These are phyloP conservation scores for Chrysodeixis includens DNA, from an alignment of 2,888 invertebrate genomes.

Conservation along the genomic window DNA sequence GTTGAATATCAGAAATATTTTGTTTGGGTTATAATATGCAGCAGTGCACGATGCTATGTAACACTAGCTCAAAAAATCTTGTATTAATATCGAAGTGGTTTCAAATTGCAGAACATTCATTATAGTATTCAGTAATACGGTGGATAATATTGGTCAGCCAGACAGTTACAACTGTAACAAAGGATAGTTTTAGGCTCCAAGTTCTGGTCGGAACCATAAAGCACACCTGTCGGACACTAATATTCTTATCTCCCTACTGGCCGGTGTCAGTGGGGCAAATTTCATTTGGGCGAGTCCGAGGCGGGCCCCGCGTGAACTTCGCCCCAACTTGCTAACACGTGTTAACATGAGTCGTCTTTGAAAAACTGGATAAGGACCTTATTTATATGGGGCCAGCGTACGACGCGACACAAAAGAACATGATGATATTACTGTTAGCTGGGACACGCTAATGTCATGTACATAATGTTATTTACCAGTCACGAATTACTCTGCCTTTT, in stretches of 20 bases:
- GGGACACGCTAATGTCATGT: constrained; percentile 80
- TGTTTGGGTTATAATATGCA: no score
- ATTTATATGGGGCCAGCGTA: constrained; percentile 88
- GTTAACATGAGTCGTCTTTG: constrained; percentile 86
- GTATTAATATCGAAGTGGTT: neutral
- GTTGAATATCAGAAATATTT: no score
- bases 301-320: constrained; percentile 72
- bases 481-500: constrained; percentile 71
- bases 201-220: constrained; percentile 67
- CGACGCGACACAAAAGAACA: constrained; percentile 83
- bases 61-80: neutral
- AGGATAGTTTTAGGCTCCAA: constrained; percentile 44
- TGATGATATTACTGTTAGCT: constrained; percentile 84
- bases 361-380: constrained; percentile 87
- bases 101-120: neutral
- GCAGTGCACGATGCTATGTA: no score
- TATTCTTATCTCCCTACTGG: constrained; percentile 67
- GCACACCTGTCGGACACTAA: constrained; percentile 67
- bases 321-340: constrained; percentile 81
- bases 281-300: constrained; percentile 80
- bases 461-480: constrained; percentile 83
- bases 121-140: neutral
- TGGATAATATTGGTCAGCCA: constrained; percentile 28
- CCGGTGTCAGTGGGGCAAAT: constrained; percentile 83
- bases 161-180: constrained; percentile 27